phyloP scores from a whole-genome alignment of 2,113 vertebrate species.

The Peromyscus polionotus region DNA sequence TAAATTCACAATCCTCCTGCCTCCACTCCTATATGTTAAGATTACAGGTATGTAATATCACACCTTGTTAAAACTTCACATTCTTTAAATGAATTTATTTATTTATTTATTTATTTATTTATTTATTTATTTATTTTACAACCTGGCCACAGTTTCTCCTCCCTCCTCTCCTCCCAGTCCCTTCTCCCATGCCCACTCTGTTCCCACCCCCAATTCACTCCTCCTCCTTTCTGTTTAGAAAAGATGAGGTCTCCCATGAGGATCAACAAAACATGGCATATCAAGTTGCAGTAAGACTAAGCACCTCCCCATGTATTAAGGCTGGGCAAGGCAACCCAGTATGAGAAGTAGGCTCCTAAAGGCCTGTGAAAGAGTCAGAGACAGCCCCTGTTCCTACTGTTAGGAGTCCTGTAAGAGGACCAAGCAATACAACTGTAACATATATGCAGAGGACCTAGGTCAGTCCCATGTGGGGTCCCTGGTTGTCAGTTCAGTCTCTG shows the following conservation, averaged over 20 bases:
- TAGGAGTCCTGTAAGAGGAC: background rate
- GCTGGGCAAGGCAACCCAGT: background rate
- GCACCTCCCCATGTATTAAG: background rate
- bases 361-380: background rate
- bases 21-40: background rate
- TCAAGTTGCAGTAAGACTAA: background rate
- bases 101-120: too few relatives aligned
- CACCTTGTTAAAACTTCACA: background rate
- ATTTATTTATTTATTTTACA: background rate
- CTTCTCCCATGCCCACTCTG: too few relatives aligned
- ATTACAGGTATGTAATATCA: too few relatives aligned
- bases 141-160: background rate
- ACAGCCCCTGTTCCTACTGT: background rate
- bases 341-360: background rate
- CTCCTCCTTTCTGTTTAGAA: too few relatives aligned
- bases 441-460: background rate
- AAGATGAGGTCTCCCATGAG: too few relatives aligned
- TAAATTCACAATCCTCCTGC: background rate
- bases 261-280: too few relatives aligned
- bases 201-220: too few relatives aligned
- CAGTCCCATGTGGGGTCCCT: background rate
- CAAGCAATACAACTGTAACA: background rate
- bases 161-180: background rate
- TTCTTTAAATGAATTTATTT: background rate
- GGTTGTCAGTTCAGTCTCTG: background rate